These are phyloP conservation scores for Danaus melanippus DNA, from an alignment of 1,140 invertebrate genomes.

Conservation along the genomic window DNA sequence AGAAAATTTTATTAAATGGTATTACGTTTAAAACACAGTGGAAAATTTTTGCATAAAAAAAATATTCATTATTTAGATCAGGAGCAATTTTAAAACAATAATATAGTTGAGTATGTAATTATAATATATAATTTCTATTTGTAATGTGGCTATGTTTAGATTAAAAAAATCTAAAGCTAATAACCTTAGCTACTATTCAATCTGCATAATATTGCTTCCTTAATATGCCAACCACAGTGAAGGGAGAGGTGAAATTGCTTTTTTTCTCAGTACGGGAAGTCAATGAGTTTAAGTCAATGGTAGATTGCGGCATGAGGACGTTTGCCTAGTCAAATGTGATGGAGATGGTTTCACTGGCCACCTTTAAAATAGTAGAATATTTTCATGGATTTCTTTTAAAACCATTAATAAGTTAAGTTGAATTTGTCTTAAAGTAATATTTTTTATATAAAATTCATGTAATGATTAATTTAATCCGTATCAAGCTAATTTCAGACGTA, in stretches of 20 bases:
- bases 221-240: slow-evolving; percentile 53
- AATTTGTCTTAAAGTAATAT: no score
- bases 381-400: not conserved
- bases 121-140: no score
- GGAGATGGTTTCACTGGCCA: slow-evolving; percentile 39
- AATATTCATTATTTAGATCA: no score
- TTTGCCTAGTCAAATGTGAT: slow-evolving; percentile 68
- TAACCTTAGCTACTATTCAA: slow-evolving; percentile 30
- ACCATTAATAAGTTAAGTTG: no score
- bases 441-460: no score
- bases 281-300: slow-evolving; percentile 60
- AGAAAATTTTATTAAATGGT: no score
- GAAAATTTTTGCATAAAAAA: no score
- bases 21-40: no score
- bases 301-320: slow-evolving; percentile 52
- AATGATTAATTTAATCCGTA: no score
- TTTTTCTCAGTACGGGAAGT: slow-evolving; percentile 52
- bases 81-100: no score
- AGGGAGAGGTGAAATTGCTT: slow-evolving; percentile 60
- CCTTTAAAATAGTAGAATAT: slow-evolving; percentile 33
- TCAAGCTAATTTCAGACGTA: no score
- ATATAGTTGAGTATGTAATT: no score
- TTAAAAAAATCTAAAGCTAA: slow-evolving; percentile 20
- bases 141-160: not conserved
- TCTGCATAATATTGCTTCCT: slow-evolving; percentile 70